A percentile compares a stretch with the other conserved stretches of the same genome.
These are phyloP conservation scores for Hippopotamus amphibius DNA, from an alignment of 2,113 vertebrate genomes.

Conservation along the genomic window DNA sequence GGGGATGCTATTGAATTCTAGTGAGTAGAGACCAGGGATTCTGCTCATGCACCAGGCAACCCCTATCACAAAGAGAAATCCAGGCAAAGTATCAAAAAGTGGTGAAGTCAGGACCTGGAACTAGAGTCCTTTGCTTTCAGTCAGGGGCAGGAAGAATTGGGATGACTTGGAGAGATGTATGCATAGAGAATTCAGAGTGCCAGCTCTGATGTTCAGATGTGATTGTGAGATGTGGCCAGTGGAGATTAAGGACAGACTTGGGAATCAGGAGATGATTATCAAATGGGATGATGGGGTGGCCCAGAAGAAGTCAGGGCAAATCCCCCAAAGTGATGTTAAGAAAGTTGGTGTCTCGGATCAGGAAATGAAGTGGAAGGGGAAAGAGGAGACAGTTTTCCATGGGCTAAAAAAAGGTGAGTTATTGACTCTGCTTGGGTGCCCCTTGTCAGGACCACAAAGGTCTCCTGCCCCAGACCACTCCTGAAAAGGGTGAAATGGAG, in stretches of 20 bases:
- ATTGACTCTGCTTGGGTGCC: background rate
- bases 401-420: fast-evolving
- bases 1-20: background rate
- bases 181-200: background rate
- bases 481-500: background rate
- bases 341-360: background rate
- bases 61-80: background rate
- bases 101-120: no score
- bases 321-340: no score
- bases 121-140: background rate
- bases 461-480: background rate
- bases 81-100: background rate
- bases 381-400: fast-evolving
- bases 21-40: background rate
- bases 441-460: background rate
- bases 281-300: no score
- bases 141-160: background rate
- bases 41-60: fast-evolving
- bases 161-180: fast-evolving
- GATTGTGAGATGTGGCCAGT: background rate
- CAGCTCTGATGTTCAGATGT: background rate
- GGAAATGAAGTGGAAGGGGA: background rate
- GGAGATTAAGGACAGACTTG: fast-evolving
- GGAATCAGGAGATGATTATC: background rate
- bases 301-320: no score